Conservation (phyloP, 1,140 invertebrate genomes). For the Popillia japonica region DNA sequence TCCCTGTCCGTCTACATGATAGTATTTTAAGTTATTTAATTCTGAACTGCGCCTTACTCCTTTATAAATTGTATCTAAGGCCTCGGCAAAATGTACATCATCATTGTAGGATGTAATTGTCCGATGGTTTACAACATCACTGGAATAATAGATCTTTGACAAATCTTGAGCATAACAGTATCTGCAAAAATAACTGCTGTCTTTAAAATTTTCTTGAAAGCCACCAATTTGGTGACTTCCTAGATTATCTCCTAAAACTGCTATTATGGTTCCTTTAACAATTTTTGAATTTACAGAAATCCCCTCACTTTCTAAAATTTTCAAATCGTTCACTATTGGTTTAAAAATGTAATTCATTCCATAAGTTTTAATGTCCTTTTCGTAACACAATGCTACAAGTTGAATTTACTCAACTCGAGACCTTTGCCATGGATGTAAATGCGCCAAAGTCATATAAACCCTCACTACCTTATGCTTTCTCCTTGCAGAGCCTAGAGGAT, state of each 20-base stretch:
- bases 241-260: conserved; percentile 44
- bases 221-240: conserved; percentile 48
- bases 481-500: conserved; percentile 56
- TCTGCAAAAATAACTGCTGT: too few relatives aligned
- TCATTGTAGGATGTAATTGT: too few relatives aligned
- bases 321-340: conserved; percentile 53
- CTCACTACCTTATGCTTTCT: conserved; percentile 56
- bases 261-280: conserved; percentile 40
- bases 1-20: too few relatives aligned
- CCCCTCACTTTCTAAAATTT: conserved; percentile 50
- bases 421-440: conserved; percentile 40
- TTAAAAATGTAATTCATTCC: conserved; percentile 53
- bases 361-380: conserved; percentile 48
- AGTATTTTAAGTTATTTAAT: too few relatives aligned
- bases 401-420: conserved; percentile 50
- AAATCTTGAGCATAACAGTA: too few relatives aligned
- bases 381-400: conserved; percentile 52
- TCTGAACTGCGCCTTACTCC: too few relatives aligned
- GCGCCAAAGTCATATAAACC: conserved; percentile 54
- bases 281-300: conserved; percentile 40
- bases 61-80: too few relatives aligned
- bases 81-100: too few relatives aligned
- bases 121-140: too few relatives aligned
- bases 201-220: conserved; percentile 43
- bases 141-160: too few relatives aligned